Base-by-base conservation (phyloP, 2,113 vertebrate genomes). In the Crypturellus undulatus region DNA sequence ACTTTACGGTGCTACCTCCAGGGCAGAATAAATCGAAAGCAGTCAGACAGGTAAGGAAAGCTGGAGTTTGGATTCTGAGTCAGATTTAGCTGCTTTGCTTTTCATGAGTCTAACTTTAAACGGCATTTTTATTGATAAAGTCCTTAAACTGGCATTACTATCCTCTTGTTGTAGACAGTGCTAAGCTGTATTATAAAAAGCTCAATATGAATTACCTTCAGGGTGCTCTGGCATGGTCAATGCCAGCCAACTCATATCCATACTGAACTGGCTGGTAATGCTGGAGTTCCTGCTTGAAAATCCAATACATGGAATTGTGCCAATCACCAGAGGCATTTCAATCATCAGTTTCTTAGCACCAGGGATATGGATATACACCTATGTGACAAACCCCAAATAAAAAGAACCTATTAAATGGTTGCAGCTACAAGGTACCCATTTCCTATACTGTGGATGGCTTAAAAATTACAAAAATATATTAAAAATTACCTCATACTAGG, bases 291-390 rank as follows among this genome's bases (percentile, higher is more conserved):
- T 97, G 96, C 98, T 98, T 89, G 96, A 97, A 94, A 98, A 97
- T 71, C 97, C 97, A 64, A 94, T 97, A 67, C 97, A 98, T 4
- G 98, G 98, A 81, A 98, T 96, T 15, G 98, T 99, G 91, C 98
- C 98, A 54, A 99, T 98, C 85, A 99, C 98, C 40, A 99, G 79
- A 26, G 98, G 98, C 95, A 99, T 96, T 97, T 98, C 98, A 43
- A 98, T 97, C 97, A 98, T 97, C 95, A 99, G 34, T 36, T 98
- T 98, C 92, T 98, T 98, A 97, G 98, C 98, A 97, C 98, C 98
- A 84, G 98, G 98, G 96, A 99, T 98, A 94, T 98, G 98, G 95
- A 98, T 97, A 78, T 98, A 98, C 5, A 99, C 98, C 98, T 99
- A 73, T 18, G n/a, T 7, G 70, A 70, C 85, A 84, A 26, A 20